Base-by-base conservation (phyloP, 1,140 invertebrate genomes). In the Armadillidium nasatum region DNA sequence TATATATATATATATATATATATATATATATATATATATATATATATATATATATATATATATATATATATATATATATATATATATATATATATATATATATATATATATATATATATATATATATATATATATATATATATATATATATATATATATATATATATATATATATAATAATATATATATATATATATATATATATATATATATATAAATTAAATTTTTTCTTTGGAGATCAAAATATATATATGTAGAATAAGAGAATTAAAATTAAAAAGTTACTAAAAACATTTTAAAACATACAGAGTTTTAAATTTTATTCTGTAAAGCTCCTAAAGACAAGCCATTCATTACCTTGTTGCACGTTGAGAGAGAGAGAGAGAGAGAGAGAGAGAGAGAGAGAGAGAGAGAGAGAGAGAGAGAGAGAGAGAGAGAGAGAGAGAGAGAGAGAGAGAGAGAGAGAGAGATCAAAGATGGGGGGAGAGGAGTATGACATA, bases 91-190 rank as follows among this genome's bases (percentile, higher is more conserved):
- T 15, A 60, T 60, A 60, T 15, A 60, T 60, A 60, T 15, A 60
- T 60, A 60, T 60, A 60, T 60, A 60, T 60, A 60, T 60, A 60
- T 60, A 60, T 60, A 60, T 60, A 60, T 60, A 60, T 60, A 60
- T 60, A 60, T 60, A 60, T 60, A 60, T 60, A 60, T 60, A 60
- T 60, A 60, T 60, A 60, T 60, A 60, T 60, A 60, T 60, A 60
- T 60, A 60, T 60, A 60, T 60, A 60, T 60, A 60, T 60, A 60
- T 60, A 60, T 60, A 60, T 60, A 60, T 60, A 60, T 60, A 60
- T 60, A 60, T 60, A 60, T 60, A 60, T 60, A 60, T 60, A 60
- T 60, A 60, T 60, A 60, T 60, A 60, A 2, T 3, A 3, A 60
- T 60, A 60, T 60, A 60, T 60, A 60, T 60, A 60, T 19, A 60